These are phyloP conservation scores for Macrophya annulata DNA, from an alignment of 2,888 invertebrate species.

Conservation along the genomic window DNA sequence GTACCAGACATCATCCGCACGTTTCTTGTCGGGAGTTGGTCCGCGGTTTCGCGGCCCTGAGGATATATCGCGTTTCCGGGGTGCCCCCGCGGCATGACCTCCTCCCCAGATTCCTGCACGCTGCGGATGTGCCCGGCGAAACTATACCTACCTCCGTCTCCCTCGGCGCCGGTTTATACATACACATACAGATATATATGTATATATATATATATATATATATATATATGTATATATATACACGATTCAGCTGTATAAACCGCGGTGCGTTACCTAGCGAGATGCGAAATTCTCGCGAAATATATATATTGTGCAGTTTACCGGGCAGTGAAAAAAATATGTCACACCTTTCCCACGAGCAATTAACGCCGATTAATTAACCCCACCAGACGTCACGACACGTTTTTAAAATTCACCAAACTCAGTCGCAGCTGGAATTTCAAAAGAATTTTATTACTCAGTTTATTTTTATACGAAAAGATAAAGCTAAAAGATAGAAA, in stretches of 20 bases:
- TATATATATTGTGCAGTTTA: neutral
- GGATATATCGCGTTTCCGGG: slow-evolving; percentile 72
- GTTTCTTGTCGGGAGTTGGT: slow-evolving; percentile 45
- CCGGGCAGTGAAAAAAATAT: neutral
- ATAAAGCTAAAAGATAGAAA: neutral
- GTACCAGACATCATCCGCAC: slow-evolving; percentile 48
- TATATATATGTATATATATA: neutral
- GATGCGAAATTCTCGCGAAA: slow-evolving; percentile 7
- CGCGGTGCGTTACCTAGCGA: neutral
- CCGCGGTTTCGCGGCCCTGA: slow-evolving; percentile 56
- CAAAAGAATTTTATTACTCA: neutral
- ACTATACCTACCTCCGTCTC: slow-evolving; percentile 49
- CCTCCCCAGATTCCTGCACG: slow-evolving; percentile 69
- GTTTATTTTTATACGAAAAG: neutral
- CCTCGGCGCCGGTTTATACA: slow-evolving; percentile 20
- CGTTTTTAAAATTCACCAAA: slow-evolving; percentile 2
- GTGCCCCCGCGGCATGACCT: slow-evolving; percentile 67
- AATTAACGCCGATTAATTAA: slow-evolving; percentile 40
- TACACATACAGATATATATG: neutral
- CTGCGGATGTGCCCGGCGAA: slow-evolving; percentile 60
- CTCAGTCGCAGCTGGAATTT: neutral
- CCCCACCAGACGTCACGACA: slow-evolving; percentile 10
- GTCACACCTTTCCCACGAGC: slow-evolving; percentile 43
- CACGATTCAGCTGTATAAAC: neutral
- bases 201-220: neutral